Conservation (phyloP, 2,888 invertebrate species). For the Hipparchia semele region DNA sequence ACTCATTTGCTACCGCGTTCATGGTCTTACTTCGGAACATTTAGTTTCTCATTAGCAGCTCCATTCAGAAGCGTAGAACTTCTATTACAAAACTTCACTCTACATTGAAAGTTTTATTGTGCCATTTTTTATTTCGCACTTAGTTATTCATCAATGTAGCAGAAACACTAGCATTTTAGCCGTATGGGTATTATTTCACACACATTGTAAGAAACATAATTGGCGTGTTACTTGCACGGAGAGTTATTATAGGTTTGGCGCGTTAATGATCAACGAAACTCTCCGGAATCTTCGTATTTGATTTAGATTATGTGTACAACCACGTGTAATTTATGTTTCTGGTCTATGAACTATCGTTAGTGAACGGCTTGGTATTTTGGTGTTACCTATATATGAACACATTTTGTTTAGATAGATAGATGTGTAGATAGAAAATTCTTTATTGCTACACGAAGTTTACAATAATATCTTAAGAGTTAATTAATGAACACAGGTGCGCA, state of each 20-base stretch:
- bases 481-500: too few species aligned
- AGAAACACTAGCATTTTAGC: neutral
- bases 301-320: slow-evolving; percentile 41
- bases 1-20: slow-evolving; percentile 68
- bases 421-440: too few species aligned
- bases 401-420: too few species aligned
- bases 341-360: neutral
- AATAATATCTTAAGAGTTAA: too few species aligned
- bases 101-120: slow-evolving; percentile 30
- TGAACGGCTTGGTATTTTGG: too few species aligned
- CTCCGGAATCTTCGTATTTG: slow-evolving; percentile 47
- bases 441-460: too few species aligned
- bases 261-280: slow-evolving; percentile 54
- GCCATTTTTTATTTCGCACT: neutral
- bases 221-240: slow-evolving; percentile 55
- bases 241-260: slow-evolving; percentile 59
- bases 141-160: slow-evolving; percentile 25
- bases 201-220: slow-evolving; percentile 42
- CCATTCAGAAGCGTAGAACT: slow-evolving; percentile 40
- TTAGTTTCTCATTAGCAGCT: slow-evolving; percentile 67
- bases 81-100: slow-evolving; percentile 2
- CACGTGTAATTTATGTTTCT: slow-evolving; percentile 30
- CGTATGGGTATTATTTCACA: slow-evolving; percentile 22
- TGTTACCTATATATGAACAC: too few species aligned
- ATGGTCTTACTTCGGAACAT: slow-evolving; percentile 67